Base-by-base conservation (phyloP, 2,113 vertebrate species). In the Siniperca knerii region DNA sequence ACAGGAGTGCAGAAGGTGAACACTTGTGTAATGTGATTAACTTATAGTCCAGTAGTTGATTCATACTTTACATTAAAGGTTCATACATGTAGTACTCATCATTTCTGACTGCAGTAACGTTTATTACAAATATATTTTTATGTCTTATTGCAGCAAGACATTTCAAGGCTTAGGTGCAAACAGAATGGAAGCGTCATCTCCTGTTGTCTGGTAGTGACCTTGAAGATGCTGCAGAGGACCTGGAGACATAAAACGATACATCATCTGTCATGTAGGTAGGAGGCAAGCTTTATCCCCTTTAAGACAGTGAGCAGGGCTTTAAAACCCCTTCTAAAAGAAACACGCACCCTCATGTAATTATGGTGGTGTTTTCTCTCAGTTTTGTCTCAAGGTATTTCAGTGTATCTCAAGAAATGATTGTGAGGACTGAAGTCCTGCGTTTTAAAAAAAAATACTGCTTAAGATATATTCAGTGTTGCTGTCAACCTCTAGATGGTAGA, bases 141-240 rank as follows among this genome's bases (percentile, higher is more conserved):
- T 50, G 2, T 62, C 21, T 65, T n/a, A 37, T 23, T 35, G 20
- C 58, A 76, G 18, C 0, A 5, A 18, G 42, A 48, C 25, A 35
- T 35, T 2, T 35, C 10, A 62, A 20, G 11, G 57, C 18, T 33
- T 5, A 12, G 18, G 15, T 52, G 46, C 21, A 21, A 69, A 71
- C 48, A 23, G 15, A 25, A 12, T 21, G 7, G 66, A 52, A 16
- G 64, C 70, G 23, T 76, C 25, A 16, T 65, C 18, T 67, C 52
- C 25, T 16, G 0, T 48, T 80, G 44, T 87, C 60, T 61, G 61
- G 65, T 16, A 9, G 57, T 46, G 52, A 83, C 65, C 69, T 69
- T 82, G 20, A 50, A 64, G 67, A 66, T 8, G 48, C 60, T 55
- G 74, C 67, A 68, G 61, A 75, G 44, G 42, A 66, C 11, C 20